These are phyloP conservation scores for Oriolus oriolus DNA, from an alignment of 2,113 vertebrate species.

Conservation along the genomic window DNA sequence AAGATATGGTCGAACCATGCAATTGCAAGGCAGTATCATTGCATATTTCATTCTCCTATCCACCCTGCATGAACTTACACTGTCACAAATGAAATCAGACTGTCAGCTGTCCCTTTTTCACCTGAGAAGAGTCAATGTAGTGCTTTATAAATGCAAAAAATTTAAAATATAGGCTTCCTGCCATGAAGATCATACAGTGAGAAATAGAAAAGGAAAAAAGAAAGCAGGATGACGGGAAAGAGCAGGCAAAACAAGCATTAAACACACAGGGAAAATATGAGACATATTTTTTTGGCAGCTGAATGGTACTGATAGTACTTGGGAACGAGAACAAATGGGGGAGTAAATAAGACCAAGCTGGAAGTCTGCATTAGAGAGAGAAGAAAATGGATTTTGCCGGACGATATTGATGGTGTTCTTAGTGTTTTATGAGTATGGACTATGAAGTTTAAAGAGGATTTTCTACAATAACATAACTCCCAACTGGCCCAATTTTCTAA, in stretches of 20 bases:
- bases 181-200: not conserved
- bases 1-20: not conserved
- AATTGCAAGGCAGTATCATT: not conserved
- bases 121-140: not conserved
- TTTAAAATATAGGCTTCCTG: not conserved
- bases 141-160: not conserved
- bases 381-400: not conserved
- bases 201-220: not conserved
- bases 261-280: not conserved
- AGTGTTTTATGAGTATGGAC: constrained; percentile 7
- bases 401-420: constrained; percentile 21
- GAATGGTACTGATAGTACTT: not conserved
- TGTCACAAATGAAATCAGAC: not conserved
- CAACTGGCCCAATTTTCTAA: constrained; percentile 12
- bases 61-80: not conserved
- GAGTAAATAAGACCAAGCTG: not conserved
- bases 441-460: constrained; percentile 24
- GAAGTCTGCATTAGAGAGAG: not conserved
- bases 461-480: constrained; percentile 21
- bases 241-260: not conserved
- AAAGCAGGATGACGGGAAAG: not conserved
- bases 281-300: not conserved
- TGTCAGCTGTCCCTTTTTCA: not conserved
- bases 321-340: not conserved
- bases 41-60: not conserved